Evolutionary conservation across 1,140 invertebrate species (phyloP).

Genomic region (Gryllus bimaculatus): DNA sequence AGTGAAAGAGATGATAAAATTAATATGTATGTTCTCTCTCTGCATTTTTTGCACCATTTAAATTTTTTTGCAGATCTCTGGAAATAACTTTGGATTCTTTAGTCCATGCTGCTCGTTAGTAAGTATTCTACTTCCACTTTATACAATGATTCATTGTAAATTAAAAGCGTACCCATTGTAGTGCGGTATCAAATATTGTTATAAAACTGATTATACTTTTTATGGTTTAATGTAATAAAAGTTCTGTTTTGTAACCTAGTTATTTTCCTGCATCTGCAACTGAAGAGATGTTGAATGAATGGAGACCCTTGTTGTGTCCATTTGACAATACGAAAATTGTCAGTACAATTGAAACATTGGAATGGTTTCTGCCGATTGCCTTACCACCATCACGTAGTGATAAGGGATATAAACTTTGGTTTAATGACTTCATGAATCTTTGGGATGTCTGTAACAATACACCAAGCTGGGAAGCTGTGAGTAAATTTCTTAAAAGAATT

Average conservation of each 20-base stretch:
- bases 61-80: conserved; percentile 24
- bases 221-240: neutral
- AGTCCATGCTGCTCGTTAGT: conserved; percentile 27
- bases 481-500: conserved; percentile 24
- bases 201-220: neutral
- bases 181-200: neutral
- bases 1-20: neutral
- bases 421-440: conserved; percentile 69
- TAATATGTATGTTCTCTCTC: neutral
- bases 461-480: conserved; percentile 59
- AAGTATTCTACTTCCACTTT: conserved; percentile 26
- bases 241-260: conserved; percentile 33
- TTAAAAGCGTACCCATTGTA: neutral
- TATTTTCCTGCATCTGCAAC: conserved; percentile 70
- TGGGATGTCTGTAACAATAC: conserved; percentile 67
- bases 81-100: conserved; percentile 29
- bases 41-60: neutral
- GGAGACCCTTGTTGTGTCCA: conserved; percentile 65
- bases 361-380: conserved; percentile 66
- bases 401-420: conserved; percentile 67
- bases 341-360: conserved; percentile 51
- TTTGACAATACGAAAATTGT: conserved; percentile 48
- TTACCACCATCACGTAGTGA: conserved; percentile 51
- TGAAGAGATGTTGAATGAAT: conserved; percentile 78
- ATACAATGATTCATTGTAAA: neutral